These are phyloP conservation scores for Hemithea aestivaria DNA, from an alignment of 2,888 invertebrate genomes.

Conservation along the genomic window DNA sequence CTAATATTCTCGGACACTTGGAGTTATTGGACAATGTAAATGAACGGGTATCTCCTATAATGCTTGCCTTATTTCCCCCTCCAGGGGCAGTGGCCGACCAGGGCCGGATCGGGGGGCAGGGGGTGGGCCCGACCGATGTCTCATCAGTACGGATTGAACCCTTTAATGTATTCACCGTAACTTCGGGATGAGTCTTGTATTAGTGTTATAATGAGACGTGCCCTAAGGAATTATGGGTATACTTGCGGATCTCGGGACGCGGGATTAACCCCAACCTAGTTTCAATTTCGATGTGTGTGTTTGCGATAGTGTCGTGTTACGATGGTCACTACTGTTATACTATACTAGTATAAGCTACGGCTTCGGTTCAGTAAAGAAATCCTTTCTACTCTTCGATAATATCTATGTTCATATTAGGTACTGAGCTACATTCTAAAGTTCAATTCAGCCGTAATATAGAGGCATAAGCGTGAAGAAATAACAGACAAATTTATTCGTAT, in stretches of 20 bases:
- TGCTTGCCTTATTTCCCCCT: slow-evolving; percentile 73
- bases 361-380: no score
- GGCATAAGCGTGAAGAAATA: no score
- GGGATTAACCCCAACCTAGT: slow-evolving; percentile 71
- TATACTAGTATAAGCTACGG: no score
- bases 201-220: slow-evolving; percentile 79
- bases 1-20: slow-evolving; percentile 78
- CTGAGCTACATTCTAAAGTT: no score
- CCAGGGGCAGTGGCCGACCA: slow-evolving; percentile 64
- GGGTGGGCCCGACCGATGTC: slow-evolving; percentile 69
- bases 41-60: slow-evolving; percentile 79
- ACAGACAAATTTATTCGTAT: no score
- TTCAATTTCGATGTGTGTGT: slow-evolving; percentile 69
- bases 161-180: slow-evolving; percentile 79
- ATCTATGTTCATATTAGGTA: no score
- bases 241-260: slow-evolving; percentile 66
- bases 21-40: slow-evolving; percentile 81
- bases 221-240: slow-evolving; percentile 77
- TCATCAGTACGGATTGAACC: slow-evolving; percentile 79
- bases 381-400: no score
- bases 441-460: no score
- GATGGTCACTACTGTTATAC: slow-evolving; percentile 27
- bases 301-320: slow-evolving; percentile 45
- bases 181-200: slow-evolving; percentile 79
- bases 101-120: slow-evolving; percentile 51